Evolutionary conservation across 2,888 invertebrate species (phyloP), one percentile per base, ranked within the genome.

Genomic region (Portevinia maculata): DNA sequence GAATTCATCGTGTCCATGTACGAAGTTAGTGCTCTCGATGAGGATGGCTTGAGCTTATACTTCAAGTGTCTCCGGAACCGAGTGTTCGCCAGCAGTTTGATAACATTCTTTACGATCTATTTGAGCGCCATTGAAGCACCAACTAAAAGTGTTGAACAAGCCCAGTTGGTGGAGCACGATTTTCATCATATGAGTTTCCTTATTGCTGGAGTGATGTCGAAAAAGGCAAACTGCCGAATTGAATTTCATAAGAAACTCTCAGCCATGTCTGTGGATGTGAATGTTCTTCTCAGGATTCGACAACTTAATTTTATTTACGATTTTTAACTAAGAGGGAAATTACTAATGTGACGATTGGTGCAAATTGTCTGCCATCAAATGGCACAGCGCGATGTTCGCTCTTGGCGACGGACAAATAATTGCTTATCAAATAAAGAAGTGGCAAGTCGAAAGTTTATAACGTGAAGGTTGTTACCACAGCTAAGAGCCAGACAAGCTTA

Each of bases 221-320:
- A 24, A 13, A 78, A 57, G 11, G 71, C 83, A 3, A 60, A 62
- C 1, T 78, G 71, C 44, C 60, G 83, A 17, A 13, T 73, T 37
- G 83, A 83, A 9, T 83, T 83, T 50, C 65, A 83, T 24, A 78
- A 50, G 21, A 62, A 44, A 21, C 50, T 83, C 6, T 59, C 83
- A 15, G 71, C 24, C 8, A 57, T 57, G 19, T 21, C 59, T 9
- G 17, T 76, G 7, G 67, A 39, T 34, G 48, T 53, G 0, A 62
- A 69, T 8, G 65, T 67, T 44, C 55, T 70, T 7, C 24, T 62
- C 11, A 62, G 30, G 17, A 79, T 83, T 17, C 78, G 71, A 37
- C 70, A 78, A n/a, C 44, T 83, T 17, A 83, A 83, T 67, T 73
- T 83, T 11, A 41, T 83, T 55, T 83, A 83, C 48, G 60, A 71